Evolutionary conservation across 2,888 invertebrate genomes (phyloP).

Genomic region (Lasioglossum villosulum): DNA sequence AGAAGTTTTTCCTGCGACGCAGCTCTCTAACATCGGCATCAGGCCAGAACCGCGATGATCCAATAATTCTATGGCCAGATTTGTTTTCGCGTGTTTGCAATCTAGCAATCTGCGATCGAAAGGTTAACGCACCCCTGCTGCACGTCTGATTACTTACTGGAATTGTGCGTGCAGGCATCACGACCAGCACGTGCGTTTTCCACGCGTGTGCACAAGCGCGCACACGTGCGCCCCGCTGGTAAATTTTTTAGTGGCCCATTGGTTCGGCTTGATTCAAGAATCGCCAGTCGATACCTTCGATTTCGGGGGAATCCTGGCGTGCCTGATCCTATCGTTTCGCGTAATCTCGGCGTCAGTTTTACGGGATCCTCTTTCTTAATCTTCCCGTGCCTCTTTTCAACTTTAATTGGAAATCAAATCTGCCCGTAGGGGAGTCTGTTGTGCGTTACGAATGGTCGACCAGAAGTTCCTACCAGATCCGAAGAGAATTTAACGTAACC

Average conservation of each 20-base stretch:
- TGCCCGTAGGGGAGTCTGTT: background rate
- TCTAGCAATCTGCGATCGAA: constrained; percentile 68
- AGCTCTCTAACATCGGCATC: background rate
- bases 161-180: constrained; percentile 68
- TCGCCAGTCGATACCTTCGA: constrained; percentile 35
- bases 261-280: constrained; percentile 52
- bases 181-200: constrained; percentile 66
- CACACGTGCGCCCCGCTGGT: constrained; percentile 53
- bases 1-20: background rate
- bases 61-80: constrained; percentile 54
- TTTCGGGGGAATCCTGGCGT: background rate
- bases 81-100: constrained; percentile 65
- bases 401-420: background rate
- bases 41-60: constrained; percentile 40
- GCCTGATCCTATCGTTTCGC: background rate
- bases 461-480: too few relatives aligned
- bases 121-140: constrained; percentile 70
- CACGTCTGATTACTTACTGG: constrained; percentile 68
- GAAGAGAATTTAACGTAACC: too few relatives aligned
- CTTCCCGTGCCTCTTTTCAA: background rate
- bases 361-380: constrained; percentile 1
- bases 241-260: constrained; percentile 64
- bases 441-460: background rate
- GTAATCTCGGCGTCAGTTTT: background rate
- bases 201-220: constrained; percentile 59